These are phyloP conservation scores for Apotomis turbidana DNA, from an alignment of 2,888 invertebrate genomes.

Conservation along the genomic window DNA sequence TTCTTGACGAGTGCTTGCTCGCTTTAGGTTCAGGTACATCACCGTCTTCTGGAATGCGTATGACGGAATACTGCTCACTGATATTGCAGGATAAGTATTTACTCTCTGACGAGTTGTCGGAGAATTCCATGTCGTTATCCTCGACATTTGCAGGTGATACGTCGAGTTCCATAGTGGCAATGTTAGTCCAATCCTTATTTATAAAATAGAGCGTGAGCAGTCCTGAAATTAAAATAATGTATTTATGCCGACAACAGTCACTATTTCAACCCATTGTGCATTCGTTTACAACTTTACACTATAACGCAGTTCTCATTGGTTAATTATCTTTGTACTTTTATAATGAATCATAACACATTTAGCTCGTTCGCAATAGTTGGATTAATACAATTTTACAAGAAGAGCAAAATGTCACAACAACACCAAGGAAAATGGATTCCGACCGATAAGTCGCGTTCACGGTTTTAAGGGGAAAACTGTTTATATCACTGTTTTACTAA, in stretches of 20 bases:
- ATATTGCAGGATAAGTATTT: slow-evolving; percentile 71
- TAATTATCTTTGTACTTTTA: slow-evolving; percentile 46
- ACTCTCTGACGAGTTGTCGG: slow-evolving; percentile 70
- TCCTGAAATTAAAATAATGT: slow-evolving; percentile 61
- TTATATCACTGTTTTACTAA: too few species aligned
- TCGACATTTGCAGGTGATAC: slow-evolving; percentile 64
- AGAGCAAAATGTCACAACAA: slow-evolving; percentile 82
- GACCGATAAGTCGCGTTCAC: slow-evolving; percentile 49
- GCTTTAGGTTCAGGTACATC: slow-evolving; percentile 79
- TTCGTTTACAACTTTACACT: slow-evolving; percentile 52
- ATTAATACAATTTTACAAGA: slow-evolving; percentile 55
- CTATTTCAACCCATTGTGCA: slow-evolving; percentile 79
- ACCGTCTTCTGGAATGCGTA: slow-evolving; percentile 76
- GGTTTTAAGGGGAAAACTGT: too few species aligned
- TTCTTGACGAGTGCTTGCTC: slow-evolving; percentile 91
- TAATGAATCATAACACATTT: slow-evolving; percentile 59
- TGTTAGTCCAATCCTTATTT: slow-evolving; percentile 47
- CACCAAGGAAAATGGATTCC: slow-evolving; percentile 80
- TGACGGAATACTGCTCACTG: slow-evolving; percentile 75
- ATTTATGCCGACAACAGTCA: slow-evolving; percentile 74
- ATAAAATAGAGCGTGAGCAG: slow-evolving; percentile 49
- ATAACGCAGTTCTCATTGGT: slow-evolving; percentile 47
- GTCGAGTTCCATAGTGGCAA: slow-evolving; percentile 73
- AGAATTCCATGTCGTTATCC: slow-evolving; percentile 70
- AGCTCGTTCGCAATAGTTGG: slow-evolving; percentile 49